Evolutionary conservation across 2,888 invertebrate species (phyloP).

Genomic region (Rhingia campestris): DNA sequence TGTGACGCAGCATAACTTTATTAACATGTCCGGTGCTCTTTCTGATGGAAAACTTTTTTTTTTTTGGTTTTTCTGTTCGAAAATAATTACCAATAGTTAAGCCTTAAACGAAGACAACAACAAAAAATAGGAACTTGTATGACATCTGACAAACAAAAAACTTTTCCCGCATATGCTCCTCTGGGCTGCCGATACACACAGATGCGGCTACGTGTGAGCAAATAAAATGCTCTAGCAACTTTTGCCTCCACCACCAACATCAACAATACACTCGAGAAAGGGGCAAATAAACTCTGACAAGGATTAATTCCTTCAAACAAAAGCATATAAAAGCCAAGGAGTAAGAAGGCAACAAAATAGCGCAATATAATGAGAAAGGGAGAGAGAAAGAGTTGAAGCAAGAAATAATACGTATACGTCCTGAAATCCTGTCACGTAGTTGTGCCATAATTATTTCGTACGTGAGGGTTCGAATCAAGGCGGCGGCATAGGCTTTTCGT

Average conservation of each 20-base stretch:
- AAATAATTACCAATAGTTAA: conserved; percentile 57
- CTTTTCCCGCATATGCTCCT: conserved; percentile 60
- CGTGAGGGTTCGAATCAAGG: conserved; percentile 60
- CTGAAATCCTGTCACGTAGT: conserved; percentile 68
- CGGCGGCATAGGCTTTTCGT: conserved; percentile 32
- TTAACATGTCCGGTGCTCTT: conserved; percentile 42
- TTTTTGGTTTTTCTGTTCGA: background rate
- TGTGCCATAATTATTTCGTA: conserved; percentile 69
- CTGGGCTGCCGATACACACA: conserved; percentile 4
- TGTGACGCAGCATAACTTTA: conserved; percentile 54
- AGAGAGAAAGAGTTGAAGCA: background rate
- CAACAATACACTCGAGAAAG: conserved; percentile 24
- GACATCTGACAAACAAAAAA: conserved; percentile 67
- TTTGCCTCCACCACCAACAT: conserved; percentile 35
- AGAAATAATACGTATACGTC: conserved; percentile 20
- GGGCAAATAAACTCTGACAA: conserved; percentile 38
- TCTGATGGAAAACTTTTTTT: conserved; percentile 26
- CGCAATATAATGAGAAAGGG: background rate
- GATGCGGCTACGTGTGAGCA: conserved; percentile 11
- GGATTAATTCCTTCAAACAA: conserved; percentile 49
- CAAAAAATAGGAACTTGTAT: conserved; percentile 14
- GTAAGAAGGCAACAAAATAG: background rate
- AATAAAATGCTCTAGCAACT: conserved; percentile 50
- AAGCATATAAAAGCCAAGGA: conserved; percentile 29
- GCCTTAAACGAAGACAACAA: conserved; percentile 28